Evolutionary conservation across 1,140 invertebrate species (phyloP), one percentile per base, ranked within the genome.

Genomic region (Tetragnatha versicolor): DNA sequence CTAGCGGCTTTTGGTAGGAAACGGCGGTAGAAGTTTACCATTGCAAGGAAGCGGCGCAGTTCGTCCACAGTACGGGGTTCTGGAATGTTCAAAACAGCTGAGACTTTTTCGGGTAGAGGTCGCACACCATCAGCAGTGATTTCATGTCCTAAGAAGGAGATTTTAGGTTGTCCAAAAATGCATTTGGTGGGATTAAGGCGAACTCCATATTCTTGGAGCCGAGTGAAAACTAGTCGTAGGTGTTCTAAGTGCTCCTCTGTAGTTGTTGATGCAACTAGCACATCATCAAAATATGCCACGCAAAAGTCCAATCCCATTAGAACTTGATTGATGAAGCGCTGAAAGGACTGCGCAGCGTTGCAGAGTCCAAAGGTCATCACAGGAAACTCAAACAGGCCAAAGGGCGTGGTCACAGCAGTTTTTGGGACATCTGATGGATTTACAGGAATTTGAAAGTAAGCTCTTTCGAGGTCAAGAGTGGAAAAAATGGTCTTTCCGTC

Each of bases 261-360:
- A 29, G 70, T 79, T 6, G 83, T 68, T 2, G 83, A 85, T 35
- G 83, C 87, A 10, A 91, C 82, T 2, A 89, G 82, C 35, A 76
- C 53, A n/a, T 49, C 72, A 51, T 63, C 27, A 25, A 63, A 33
- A 25, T 51, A 76, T 25, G 58, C 39, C 33, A 35, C 47, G 49
- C 49, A 27, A 35, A 2, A 6, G 10, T 25, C 1, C 61, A 72
- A 61, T 31, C 27, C 55, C 7, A 49, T 7, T 29, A 45, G 55
- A 14, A 82, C 53, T 47, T 65, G 20, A 51, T 81, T 63, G 5
- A 55, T 72, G 33, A 81, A 77, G n/a, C 55, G 6, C 35, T 81
- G 47, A 39, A 82, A 81, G 2, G 79, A 60, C 1, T 7, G 12
- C 1, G 80, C 20, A 27, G 75, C 60, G 27, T 81, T 82, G 35